phyloP scores from a whole-genome alignment of 2,113 vertebrate species.

The Microcebus tavaratra region DNA sequence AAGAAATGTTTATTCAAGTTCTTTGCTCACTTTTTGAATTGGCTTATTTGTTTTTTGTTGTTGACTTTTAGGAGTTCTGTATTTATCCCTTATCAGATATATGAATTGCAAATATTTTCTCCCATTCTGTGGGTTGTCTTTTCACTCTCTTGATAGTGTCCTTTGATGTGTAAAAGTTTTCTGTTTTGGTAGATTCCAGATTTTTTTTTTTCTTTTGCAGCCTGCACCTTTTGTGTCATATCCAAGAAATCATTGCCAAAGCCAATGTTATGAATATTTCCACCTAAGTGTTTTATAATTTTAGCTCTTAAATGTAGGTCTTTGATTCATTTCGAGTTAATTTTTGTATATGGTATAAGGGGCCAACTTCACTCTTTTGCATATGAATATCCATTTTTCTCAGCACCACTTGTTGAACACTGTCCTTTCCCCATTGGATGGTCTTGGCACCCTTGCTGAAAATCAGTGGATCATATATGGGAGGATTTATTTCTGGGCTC shows the following conservation, averaged over 20 bases:
- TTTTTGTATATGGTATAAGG: not conserved
- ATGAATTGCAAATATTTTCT: not conserved
- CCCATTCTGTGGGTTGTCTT: not conserved
- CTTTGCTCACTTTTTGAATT: not conserved
- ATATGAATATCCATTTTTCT: not conserved
- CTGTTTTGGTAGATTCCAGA: not conserved
- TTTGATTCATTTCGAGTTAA: not conserved
- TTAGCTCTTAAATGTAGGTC: not conserved
- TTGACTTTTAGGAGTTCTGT: not conserved
- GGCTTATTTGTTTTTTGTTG: not conserved
- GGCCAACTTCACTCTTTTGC: not conserved
- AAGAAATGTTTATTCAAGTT: not conserved
- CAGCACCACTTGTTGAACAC: not conserved
- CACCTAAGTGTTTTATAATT: not conserved
- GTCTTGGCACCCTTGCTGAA: not conserved
- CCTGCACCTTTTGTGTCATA: not conserved
- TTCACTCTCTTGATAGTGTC: not conserved
- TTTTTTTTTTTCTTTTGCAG: not conserved
- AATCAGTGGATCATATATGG: not conserved
- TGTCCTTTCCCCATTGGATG: not conserved
- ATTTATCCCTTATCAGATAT: not conserved
- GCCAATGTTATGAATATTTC: not conserved
- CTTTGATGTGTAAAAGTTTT: not conserved
- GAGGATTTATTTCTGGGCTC: not conserved
- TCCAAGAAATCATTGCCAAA: not conserved